Percentiles rank a stretch among this genome's conserved stretches.
phyloP scores from a whole-genome alignment of 2,113 vertebrate species.

The mouse (Mus musculus) region GRCm39 chr5:83672001-83672500 shows the following conservation, averaged over 20 bases:
- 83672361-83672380: background rate
- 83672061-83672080: background rate
- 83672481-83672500: background rate
- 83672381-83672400: background rate
- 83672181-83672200: background rate
- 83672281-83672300: background rate
- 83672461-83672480: background rate
- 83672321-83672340: background rate
- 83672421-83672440: background rate
- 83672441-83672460: background rate
- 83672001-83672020: too few relatives aligned
- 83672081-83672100: background rate
- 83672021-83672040: too few relatives aligned
- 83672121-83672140: background rate
- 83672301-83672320: background rate
- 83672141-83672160: background rate
- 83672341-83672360: background rate
- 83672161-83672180: background rate
- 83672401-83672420: background rate
- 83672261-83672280: background rate
- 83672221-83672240: background rate
- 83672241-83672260: background rate
- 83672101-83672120: background rate
- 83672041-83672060: too few relatives aligned
- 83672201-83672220: background rate